Conservation (phyloP, 23 tunicate species). For the Ascidia mentula region DNA sequence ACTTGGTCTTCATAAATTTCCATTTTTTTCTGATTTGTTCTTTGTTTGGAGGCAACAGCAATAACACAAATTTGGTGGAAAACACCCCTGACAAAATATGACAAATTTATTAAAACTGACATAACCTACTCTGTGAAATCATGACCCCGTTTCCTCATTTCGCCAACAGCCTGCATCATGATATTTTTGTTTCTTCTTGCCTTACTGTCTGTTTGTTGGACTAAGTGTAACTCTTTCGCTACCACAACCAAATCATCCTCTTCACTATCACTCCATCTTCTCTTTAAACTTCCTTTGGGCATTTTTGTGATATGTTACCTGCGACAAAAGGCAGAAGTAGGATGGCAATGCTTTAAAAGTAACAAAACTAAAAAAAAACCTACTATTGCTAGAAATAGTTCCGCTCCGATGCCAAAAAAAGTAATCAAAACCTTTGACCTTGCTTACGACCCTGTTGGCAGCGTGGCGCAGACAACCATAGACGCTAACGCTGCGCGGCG, state of each 20-base stretch:
- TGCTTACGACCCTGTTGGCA: too few relatives aligned
- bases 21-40: neutral
- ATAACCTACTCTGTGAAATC: neutral
- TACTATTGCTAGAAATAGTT: too few relatives aligned
- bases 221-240: neutral
- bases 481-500: too few relatives aligned
- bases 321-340: too few relatives aligned
- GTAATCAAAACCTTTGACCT: too few relatives aligned
- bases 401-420: too few relatives aligned
- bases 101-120: too few relatives aligned
- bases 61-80: neutral
- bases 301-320: too few relatives aligned
- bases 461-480: too few relatives aligned
- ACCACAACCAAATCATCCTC: neutral
- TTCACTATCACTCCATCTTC: neutral
- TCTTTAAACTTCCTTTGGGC: neutral
- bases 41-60: too few relatives aligned
- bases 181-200: neutral
- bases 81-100: neutral
- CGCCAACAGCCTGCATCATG: neutral
- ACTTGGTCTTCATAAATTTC: neutral
- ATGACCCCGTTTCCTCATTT: neutral
- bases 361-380: too few relatives aligned
- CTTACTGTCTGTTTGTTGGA: neutral
- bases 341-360: too few relatives aligned